Evolutionary conservation across 2,888 invertebrate genomes (phyloP).

Genomic region (Dermolepida albohirtum): DNA sequence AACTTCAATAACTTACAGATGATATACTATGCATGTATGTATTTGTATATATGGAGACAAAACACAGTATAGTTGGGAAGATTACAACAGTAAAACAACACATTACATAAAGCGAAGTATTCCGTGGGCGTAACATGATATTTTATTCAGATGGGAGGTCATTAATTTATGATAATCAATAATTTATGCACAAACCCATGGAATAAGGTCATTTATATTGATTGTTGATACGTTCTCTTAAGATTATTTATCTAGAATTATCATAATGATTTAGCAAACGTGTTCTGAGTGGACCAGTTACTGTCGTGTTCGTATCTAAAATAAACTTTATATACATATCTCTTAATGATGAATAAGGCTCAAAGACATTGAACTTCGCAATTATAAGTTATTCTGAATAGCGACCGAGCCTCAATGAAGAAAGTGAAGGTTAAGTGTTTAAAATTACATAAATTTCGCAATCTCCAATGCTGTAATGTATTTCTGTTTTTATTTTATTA

Average conservation of each 20-base stretch:
- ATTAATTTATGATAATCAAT: conserved; percentile 38
- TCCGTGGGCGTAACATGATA: conserved; percentile 33
- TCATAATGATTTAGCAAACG: conserved; percentile 37
- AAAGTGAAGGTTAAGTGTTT: conserved; percentile 27
- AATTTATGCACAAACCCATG: conserved; percentile 34
- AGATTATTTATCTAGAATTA: conserved; percentile 35
- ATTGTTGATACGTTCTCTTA: conserved; percentile 34
- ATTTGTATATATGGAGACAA: neutral
- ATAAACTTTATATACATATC: too few species aligned
- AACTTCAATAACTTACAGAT: too few species aligned
- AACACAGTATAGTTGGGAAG: conserved; percentile 5
- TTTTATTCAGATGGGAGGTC: conserved; percentile 34
- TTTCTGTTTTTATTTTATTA: conserved; percentile 7
- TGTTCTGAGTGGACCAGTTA: neutral
- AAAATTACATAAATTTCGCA: conserved; percentile 18
- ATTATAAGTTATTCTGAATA: conserved; percentile 1
- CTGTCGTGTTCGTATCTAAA: neutral
- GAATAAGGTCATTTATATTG: conserved; percentile 39
- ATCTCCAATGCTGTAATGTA: conserved; percentile 5
- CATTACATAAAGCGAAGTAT: conserved; percentile 28
- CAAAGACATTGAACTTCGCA: conserved; percentile 21
- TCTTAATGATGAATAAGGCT: conserved; percentile 11
- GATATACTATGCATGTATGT: neutral
- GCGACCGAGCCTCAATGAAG: conserved; percentile 10
- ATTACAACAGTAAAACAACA: conserved; percentile 25